A percentile compares a stretch with the other conserved stretches of the same genome.
Evolutionary conservation across 2,888 invertebrate genomes (phyloP).

Genomic region (Exocentrus adspersus): DNA sequence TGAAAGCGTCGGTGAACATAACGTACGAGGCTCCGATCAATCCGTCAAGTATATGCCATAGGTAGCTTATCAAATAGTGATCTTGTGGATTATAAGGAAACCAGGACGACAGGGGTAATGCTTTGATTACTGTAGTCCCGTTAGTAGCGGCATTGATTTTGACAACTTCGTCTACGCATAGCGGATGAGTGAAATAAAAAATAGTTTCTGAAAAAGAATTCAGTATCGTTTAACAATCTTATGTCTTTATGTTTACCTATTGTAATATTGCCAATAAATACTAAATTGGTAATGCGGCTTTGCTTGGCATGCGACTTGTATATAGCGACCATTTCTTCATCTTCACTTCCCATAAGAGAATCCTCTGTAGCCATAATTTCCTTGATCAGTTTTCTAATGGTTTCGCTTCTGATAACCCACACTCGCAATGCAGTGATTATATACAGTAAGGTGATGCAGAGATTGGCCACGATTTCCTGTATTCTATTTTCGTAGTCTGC

Average conservation of each 20-base stretch:
- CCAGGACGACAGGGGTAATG: conserved; percentile 38
- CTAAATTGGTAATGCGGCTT: conserved; percentile 26
- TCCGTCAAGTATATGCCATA: conserved; percentile 37
- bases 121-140: conserved; percentile 30
- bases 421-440: conserved; percentile 31
- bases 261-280: conserved; percentile 5
- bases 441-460: conserved; percentile 39
- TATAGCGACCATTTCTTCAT: conserved; percentile 28
- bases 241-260: conserved; percentile 1
- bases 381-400: conserved; percentile 30
- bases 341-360: conserved; percentile 22
- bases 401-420: conserved; percentile 24
- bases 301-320: conserved; percentile 27
- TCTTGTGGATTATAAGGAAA: conserved; percentile 37
- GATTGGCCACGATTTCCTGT: conserved; percentile 36
- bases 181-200: conserved; percentile 38
- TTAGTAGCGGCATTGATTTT: conserved; percentile 22
- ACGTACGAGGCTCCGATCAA: conserved; percentile 34
- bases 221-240: background rate
- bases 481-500: conserved; percentile 28
- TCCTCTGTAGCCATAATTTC: conserved; percentile 32
- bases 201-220: conserved; percentile 27
- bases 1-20: conserved; percentile 35
- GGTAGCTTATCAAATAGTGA: conserved; percentile 35
- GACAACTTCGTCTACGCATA: conserved; percentile 28